These are phyloP conservation scores for Aurelia sp. DNA, from an alignment of 30 jellyfish, hydroid and myxozoan genomes.

Conservation along the genomic window DNA sequence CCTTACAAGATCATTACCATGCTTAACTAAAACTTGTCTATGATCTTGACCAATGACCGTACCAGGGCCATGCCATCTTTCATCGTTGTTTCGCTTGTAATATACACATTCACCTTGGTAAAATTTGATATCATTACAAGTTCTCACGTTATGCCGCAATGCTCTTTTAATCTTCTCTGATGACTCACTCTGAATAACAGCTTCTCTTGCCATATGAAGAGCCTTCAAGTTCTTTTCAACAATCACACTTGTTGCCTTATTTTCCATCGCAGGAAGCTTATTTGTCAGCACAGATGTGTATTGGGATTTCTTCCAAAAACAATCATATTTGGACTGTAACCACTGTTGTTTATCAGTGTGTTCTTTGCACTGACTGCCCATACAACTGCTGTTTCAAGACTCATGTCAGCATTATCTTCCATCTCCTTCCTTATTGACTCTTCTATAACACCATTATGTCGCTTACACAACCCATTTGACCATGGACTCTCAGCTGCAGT, in stretches of 20 bases:
- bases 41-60: background rate
- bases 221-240: no score
- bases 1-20: constrained; percentile 36
- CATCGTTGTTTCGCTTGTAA: background rate
- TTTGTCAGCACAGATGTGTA: no score
- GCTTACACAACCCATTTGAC: constrained; percentile 53
- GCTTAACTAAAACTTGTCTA: constrained; percentile 14
- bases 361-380: background rate
- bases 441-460: background rate
- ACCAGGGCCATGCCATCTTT: background rate
- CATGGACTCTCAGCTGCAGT: constrained; percentile 64
- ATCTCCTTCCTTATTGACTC: background rate
- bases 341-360: no score
- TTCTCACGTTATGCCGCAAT: background rate
- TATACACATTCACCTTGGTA: background rate
- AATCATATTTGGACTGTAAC: no score
- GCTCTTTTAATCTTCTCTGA: constrained; percentile 1
- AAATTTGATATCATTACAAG: background rate
- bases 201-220: no score
- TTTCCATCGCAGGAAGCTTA: no score
- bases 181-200: no score
- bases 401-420: background rate
- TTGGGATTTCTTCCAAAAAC: no score
- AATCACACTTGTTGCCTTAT: no score
- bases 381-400: constrained; percentile 33